A percentile compares a stretch with the other conserved stretches of the same genome.
Evolutionary conservation across 2,797 vertebrate species (phyloP).

Genomic region (Malurus leucopterus): DNA sequence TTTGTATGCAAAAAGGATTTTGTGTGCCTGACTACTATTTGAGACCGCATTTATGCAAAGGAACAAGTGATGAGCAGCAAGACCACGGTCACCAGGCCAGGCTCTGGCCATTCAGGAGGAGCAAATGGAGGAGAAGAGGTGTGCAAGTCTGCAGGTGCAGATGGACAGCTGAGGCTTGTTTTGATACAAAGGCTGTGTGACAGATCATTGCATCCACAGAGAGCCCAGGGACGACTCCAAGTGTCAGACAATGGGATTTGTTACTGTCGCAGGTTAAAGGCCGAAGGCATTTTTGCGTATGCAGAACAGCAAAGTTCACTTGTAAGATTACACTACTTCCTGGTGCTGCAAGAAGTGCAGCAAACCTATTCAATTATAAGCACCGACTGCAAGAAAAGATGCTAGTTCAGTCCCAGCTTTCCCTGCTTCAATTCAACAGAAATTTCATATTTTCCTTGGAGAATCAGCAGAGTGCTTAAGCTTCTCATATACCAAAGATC

Average conservation of each 20-base stretch:
- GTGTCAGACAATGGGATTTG: not conserved
- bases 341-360: not conserved
- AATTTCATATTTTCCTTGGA: not conserved
- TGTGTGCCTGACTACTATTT: no score
- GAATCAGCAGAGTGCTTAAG: not conserved
- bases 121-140: not conserved
- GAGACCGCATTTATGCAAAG: not conserved
- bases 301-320: not conserved
- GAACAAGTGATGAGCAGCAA: not conserved
- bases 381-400: not conserved
- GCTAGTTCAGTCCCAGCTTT: not conserved
- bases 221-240: not conserved
- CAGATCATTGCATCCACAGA: not conserved
- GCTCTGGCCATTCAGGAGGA: not conserved
- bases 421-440: not conserved
- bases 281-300: not conserved
- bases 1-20: no score
- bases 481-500: not conserved
- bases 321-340: not conserved
- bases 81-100: not conserved
- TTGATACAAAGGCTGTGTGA: not conserved
- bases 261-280: not conserved
- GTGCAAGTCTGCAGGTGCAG: not conserved
- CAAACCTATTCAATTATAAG: fast-evolving
- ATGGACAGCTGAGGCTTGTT: not conserved